These are phyloP conservation scores for Trididemnum clinides DNA, from an alignment of 23 tunicate species.

Conservation along the genomic window DNA sequence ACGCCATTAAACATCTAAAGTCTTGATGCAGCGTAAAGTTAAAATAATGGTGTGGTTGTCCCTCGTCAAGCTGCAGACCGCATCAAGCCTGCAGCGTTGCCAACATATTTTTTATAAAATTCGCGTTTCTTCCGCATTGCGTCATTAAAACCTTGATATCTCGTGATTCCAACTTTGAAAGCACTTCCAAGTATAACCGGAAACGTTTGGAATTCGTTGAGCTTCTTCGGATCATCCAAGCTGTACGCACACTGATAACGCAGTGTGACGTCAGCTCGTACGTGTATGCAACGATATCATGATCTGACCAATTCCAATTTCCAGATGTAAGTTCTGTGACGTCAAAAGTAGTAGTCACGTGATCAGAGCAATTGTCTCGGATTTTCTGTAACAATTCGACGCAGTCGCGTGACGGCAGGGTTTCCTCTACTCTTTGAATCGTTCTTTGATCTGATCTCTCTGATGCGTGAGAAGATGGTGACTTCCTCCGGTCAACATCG, in stretches of 20 bases:
- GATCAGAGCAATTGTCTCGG: not conserved
- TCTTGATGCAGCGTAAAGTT: too few relatives aligned
- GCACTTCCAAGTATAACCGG: not conserved
- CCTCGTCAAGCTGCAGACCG: too few relatives aligned
- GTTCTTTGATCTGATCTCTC: not conserved
- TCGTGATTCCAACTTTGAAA: not conserved
- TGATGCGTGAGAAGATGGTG: not conserved
- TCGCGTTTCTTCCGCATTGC: slow-evolving; percentile 18
- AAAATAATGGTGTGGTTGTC: too few relatives aligned
- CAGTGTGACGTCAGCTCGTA: slow-evolving; percentile 43
- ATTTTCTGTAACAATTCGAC: not conserved
- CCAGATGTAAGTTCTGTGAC: not conserved
- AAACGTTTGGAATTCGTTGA: slow-evolving; percentile 29
- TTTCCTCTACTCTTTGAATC: not conserved
- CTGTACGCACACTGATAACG: slow-evolving; percentile 51
- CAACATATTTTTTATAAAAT: not conserved
- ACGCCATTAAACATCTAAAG: not conserved
- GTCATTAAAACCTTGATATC: slow-evolving; percentile 32
- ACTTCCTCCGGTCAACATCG: not conserved
- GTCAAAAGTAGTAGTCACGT: not conserved
- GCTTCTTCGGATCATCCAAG: slow-evolving; percentile 56
- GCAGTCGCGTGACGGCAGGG: not conserved
- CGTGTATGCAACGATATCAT: slow-evolving; percentile 18
- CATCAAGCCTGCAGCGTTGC: not conserved
- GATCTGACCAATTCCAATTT: too few relatives aligned